Base-by-base conservation (phyloP, 1,140 invertebrate genomes). In the Drosophila melanica region DNA sequence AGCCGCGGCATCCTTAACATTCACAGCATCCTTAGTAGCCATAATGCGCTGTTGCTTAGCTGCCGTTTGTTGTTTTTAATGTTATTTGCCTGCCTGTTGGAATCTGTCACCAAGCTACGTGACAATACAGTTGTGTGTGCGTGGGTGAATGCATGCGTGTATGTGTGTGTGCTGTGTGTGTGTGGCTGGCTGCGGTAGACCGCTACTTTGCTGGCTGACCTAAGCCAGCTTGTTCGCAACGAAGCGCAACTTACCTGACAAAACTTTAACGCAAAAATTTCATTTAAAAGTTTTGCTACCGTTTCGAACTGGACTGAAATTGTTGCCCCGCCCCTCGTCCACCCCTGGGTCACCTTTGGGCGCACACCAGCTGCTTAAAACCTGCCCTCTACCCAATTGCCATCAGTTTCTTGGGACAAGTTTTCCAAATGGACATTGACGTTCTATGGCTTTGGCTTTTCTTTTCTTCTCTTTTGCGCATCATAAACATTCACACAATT, bases 181-280 rank as follows among this genome's bases (percentile, higher is more conserved):
- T 79, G 76, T 60, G 67, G 65, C 53, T 60, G 67, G 65, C 53
- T 81, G 78, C 70, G 80, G 79, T 73, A 58, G 53, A 70, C 80
- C 66, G 74, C 70, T 71, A 57, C 59, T 44, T 57, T 60, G 47
- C 80, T 62, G 50, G 55, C 62, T 89, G 84, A 87, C 84, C 84
- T 77, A 77, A 80, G 84, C 76, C 79, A 82, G 69, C 54, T 70
- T 68, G 72, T 60, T 77, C 65, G 63, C 69, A 72, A 47, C 47
- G 54, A 41, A 37, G 30, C 66, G 47, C 59, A 75, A 62, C 73
- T 77, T 73, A 77, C 74, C 81, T 86, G 81, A 86, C 75, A 84
- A 87, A 87, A 87, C 84, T 87, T 87, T 89, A 89, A 89, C 76
- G 79, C 79, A 87, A 89, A 87, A 87, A 87, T 87, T 87, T 87